These are phyloP conservation scores for Pristionchus exspectatus DNA, from an alignment of 2,888 invertebrate species.

Conservation along the genomic window DNA sequence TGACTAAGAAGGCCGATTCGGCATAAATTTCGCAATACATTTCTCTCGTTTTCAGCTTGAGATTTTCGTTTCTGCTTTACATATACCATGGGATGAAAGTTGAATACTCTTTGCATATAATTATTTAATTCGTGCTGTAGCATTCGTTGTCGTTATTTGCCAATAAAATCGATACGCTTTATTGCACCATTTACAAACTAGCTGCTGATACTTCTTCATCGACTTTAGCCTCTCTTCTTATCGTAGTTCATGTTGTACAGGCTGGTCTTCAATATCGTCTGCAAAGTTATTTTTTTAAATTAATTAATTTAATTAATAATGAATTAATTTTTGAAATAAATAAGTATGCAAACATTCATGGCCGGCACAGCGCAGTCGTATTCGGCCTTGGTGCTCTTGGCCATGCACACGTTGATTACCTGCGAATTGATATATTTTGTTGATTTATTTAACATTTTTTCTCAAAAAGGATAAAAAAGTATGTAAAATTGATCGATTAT, in stretches of 20 bases:
- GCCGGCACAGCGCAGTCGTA: not conserved
- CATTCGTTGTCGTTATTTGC: too few species aligned
- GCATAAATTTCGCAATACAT: too few species aligned
- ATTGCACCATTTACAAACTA: not conserved
- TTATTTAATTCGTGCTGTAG: too few species aligned
- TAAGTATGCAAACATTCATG: not conserved
- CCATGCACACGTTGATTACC: slow-evolving; percentile 36
- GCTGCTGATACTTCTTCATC: not conserved
- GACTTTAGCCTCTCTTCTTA: slow-evolving; percentile 9
- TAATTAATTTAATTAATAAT: not conserved
- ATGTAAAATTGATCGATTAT: not conserved
- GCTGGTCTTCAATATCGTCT: not conserved
- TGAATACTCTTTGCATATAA: too few species aligned
- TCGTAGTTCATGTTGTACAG: slow-evolving; percentile 35
- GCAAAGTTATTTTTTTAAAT: not conserved
- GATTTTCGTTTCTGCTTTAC: too few species aligned
- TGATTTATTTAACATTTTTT: too few species aligned
- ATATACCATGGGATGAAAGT: too few species aligned
- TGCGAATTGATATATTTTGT: not conserved
- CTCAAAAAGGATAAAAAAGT: too few species aligned
- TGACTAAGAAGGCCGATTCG: too few species aligned
- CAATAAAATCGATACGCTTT: not conserved
- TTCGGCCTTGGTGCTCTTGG: slow-evolving; percentile 12
- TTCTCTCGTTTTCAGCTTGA: too few species aligned
- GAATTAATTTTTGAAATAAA: too few species aligned